A percentile compares a stretch with the other conserved stretches of the same genome.
These are phyloP conservation scores for Dorcus hopei DNA, from an alignment of 2,888 invertebrate genomes.

Conservation along the genomic window DNA sequence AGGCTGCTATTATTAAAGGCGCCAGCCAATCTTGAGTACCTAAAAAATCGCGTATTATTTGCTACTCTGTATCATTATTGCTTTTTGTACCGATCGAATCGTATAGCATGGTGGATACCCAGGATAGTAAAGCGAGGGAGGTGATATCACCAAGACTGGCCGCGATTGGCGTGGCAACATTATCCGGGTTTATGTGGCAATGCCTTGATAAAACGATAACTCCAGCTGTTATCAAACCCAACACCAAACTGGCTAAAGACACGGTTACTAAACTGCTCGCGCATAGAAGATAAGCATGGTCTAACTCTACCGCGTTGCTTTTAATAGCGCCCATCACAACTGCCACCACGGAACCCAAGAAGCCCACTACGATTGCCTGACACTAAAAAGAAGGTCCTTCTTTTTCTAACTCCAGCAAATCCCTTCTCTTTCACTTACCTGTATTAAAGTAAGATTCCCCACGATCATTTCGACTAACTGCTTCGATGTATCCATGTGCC, in stretches of 20 bases:
- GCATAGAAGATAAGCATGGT: constrained; percentile 68
- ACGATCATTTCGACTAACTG: constrained; percentile 65
- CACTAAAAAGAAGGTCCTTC: constrained; percentile 48
- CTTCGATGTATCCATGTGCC: constrained; percentile 67
- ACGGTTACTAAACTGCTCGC: constrained; percentile 75
- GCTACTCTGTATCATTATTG: not conserved
- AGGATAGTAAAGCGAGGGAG: constrained; percentile 61
- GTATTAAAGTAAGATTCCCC: constrained; percentile 72
- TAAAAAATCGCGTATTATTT: constrained; percentile 26
- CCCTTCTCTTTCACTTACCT: constrained; percentile 50
- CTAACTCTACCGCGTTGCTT: constrained; percentile 59
- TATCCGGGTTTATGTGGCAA: constrained; percentile 73
- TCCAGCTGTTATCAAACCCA: constrained; percentile 68
- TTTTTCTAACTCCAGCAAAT: no score
- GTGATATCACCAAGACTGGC: constrained; percentile 78
- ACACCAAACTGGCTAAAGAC: constrained; percentile 69
- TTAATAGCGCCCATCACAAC: constrained; percentile 66
- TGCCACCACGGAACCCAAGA: constrained; percentile 67
- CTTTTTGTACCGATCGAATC: constrained; percentile 52
- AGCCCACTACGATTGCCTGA: constrained; percentile 70
- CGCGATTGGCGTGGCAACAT: constrained; percentile 77
- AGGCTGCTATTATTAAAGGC: constrained; percentile 60
- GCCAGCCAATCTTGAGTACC: constrained; percentile 62
- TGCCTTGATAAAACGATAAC: constrained; percentile 69
- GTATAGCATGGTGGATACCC: constrained; percentile 58